These are phyloP conservation scores for Nephrocerus scutellatus DNA, from an alignment of 2,888 invertebrate genomes.

Conservation along the genomic window DNA sequence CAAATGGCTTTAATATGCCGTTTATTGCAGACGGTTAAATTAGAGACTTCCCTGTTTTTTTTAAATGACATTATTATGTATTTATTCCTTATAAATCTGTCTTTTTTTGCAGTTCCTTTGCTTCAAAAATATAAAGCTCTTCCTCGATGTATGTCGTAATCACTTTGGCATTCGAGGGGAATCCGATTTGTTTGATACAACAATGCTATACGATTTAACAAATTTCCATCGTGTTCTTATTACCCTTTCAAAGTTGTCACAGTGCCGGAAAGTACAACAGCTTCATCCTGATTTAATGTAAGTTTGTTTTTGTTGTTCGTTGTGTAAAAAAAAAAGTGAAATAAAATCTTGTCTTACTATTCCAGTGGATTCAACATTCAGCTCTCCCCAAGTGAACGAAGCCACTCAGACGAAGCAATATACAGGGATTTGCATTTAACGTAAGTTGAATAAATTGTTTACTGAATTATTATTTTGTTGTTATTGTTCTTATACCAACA, in stretches of 20 bases:
- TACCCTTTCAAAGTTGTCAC: slow-evolving; percentile 82
- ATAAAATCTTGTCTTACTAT: too few species aligned
- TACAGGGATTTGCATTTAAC: slow-evolving; percentile 75
- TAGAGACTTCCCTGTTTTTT: too few species aligned
- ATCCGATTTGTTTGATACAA: slow-evolving; percentile 84
- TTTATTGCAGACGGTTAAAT: too few species aligned
- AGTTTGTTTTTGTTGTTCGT: too few species aligned
- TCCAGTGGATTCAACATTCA: slow-evolving; percentile 75
- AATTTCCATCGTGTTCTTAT: slow-evolving; percentile 92
- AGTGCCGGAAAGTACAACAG: slow-evolving; percentile 59
- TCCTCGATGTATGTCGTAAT: slow-evolving; percentile 78
- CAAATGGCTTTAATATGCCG: too few species aligned
- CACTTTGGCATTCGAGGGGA: slow-evolving; percentile 79
- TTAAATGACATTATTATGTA: background rate
- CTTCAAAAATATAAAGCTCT: slow-evolving; percentile 88
- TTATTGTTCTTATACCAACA: slow-evolving; percentile 1
- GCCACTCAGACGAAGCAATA: slow-evolving; percentile 74
- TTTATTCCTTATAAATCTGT: slow-evolving; percentile 10
- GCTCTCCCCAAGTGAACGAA: slow-evolving; percentile 52
- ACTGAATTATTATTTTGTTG: slow-evolving; percentile 19
- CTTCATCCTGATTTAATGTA: slow-evolving; percentile 60
- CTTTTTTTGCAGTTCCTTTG: slow-evolving; percentile 76
- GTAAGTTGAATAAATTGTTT: slow-evolving; percentile 53
- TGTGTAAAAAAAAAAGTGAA: too few species aligned
- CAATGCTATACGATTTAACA: slow-evolving; percentile 91